phyloP scores from a whole-genome alignment of 2,888 invertebrate species.

The Abrostola triplasia region DNA sequence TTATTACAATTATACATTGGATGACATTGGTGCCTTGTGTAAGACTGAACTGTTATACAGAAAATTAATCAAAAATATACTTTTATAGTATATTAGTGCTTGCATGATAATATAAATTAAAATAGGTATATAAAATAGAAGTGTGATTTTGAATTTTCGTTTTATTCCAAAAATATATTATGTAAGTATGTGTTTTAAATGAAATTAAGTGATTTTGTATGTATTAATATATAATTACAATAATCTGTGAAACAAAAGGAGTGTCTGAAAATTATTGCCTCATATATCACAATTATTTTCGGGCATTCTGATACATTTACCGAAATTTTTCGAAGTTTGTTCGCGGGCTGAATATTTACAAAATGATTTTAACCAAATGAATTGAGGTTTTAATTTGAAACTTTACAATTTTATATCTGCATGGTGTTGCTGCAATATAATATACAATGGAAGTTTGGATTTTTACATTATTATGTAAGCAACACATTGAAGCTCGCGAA shows the following conservation, averaged over 20 bases:
- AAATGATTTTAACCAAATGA: too few species aligned
- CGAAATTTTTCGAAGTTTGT: neutral
- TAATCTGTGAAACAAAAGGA: conserved; percentile 8
- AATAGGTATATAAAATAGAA: conserved; percentile 23
- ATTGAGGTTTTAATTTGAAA: too few species aligned
- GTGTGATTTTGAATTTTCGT: conserved; percentile 46
- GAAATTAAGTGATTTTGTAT: conserved; percentile 43
- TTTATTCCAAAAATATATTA: conserved; percentile 42
- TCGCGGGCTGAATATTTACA: neutral
- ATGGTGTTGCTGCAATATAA: too few species aligned
- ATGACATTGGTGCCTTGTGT: conserved; percentile 77
- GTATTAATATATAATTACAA: conserved; percentile 23
- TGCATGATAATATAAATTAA: conserved; percentile 41
- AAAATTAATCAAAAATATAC: conserved; percentile 47
- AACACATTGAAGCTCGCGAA: conserved; percentile 12
- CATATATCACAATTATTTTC: neutral
- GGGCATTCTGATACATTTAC: too few species aligned
- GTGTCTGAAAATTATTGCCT: neutral
- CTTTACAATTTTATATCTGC: too few species aligned
- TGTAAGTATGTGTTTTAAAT: conserved; percentile 36
- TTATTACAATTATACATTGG: conserved; percentile 59
- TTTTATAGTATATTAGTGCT: conserved; percentile 33
- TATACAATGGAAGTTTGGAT: too few species aligned
- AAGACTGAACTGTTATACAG: conserved; percentile 73
- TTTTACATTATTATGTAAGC: too few species aligned